Base-by-base conservation (phyloP, 2,888 invertebrate species). In the Acronicta aceris region DNA sequence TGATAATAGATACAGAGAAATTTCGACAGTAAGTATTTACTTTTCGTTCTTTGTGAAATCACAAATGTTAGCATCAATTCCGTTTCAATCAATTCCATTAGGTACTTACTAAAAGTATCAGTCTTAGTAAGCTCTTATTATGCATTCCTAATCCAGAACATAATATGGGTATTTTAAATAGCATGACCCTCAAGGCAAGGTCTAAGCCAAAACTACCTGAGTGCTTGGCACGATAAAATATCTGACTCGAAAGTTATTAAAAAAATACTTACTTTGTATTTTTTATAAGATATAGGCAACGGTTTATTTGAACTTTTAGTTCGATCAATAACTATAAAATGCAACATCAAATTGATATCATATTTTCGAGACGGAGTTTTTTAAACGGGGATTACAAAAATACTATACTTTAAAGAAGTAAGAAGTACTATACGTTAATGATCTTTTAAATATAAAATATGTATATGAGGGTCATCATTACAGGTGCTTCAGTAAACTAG, bases 51-150 rank as follows among this genome's bases (percentile, higher is more conserved):
- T 33, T 33, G 4, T n/a, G 38, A 38, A 13, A n/a, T n/a, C 38
- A n/a, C 38, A 4, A 13, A 36, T 38, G n/a, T 38, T 12, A 38
- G n/a, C 6, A 38, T n/a, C n/a, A 38, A n/a, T 36, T 36, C 36
- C 12, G 5, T 36, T 12, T 13, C 12, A 36, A 36, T 16, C 7
- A 36, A n/a, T 55, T 51, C 30, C 17, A 45, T 33, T 65, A 4
- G 21, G 21, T 21, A 51, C 33, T 54, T 65, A 48, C 51, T 40
- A 59, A 52, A 36, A 58, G 53, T 50, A 54, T 60, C 73, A 69
- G 61, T 69, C 69, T 61, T 38, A 73, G 68, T 57, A 61, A 73
- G 69, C 56, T 69, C 61, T 15, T 72, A 60, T 67, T 63, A 70
- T 53, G 67, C 55, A 56, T 47, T 50, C 17, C 47, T 40, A 55